phyloP scores from a whole-genome alignment of 1,140 invertebrate species.

The Drosophila subobscura region DNA sequence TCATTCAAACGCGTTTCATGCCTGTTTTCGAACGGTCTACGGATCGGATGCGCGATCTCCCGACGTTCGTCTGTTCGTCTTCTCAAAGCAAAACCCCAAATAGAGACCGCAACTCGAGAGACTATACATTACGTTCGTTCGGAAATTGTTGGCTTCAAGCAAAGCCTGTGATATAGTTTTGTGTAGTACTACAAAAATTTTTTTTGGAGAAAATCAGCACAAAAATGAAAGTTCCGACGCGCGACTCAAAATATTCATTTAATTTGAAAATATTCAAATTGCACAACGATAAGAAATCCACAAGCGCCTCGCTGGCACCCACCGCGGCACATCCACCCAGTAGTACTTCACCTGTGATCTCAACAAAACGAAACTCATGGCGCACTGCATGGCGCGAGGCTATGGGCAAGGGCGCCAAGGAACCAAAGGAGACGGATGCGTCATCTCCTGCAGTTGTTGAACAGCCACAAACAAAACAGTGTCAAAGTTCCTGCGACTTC shows the following conservation, averaged over 20 bases:
- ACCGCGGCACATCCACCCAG: conserved; percentile 31
- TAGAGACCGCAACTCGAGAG: not conserved
- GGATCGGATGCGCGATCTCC: conserved; percentile 51
- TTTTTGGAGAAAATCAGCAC: conserved; percentile 9
- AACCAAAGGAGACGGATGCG: no score
- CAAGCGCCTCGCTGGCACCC: conserved; percentile 74
- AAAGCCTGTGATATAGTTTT: no score
- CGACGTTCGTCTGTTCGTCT: conserved; percentile 29
- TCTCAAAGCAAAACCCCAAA: conserved; percentile 20
- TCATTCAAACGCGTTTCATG: conserved; percentile 79
- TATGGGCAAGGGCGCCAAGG: conserved; percentile 48
- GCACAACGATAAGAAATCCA: conserved; percentile 80
- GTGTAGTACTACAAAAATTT: no score
- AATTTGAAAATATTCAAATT: conserved; percentile 83
- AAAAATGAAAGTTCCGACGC: conserved; percentile 79
- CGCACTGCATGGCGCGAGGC: conserved; percentile 70
- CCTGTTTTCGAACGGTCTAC: conserved; percentile 73
- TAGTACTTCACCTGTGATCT: conserved; percentile 71
- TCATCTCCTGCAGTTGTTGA: conserved; percentile 8
- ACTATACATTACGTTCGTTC: not conserved
- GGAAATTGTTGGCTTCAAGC: no score
- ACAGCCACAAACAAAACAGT: not conserved
- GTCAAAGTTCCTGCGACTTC: conserved; percentile 16
- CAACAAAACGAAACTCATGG: conserved; percentile 75
- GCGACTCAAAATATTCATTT: conserved; percentile 76